Percentiles rank a stretch among this genome's conserved stretches.
Evolutionary conservation across 1,140 invertebrate genomes (phyloP).

Genomic region (Euwallacea fornicatus): DNA sequence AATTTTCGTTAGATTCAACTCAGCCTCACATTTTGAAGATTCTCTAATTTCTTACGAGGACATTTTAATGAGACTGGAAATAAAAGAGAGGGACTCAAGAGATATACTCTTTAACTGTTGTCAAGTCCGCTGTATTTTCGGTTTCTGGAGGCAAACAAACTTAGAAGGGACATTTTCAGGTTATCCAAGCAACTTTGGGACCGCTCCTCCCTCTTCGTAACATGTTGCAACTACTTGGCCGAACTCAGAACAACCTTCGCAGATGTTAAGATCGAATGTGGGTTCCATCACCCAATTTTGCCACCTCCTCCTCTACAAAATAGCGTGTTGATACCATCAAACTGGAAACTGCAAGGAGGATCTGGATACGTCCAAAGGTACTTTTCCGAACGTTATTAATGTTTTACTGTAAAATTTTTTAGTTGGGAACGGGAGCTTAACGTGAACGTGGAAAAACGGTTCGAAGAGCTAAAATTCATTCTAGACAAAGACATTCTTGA

Average conservation of each 20-base stretch:
- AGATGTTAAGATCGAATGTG: slow-evolving; percentile 35
- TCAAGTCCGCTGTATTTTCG: no score
- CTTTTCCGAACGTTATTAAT: neutral
- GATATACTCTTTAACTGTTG: no score
- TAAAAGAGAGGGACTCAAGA: no score
- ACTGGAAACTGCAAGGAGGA: slow-evolving; percentile 30
- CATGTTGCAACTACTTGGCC: slow-evolving; percentile 55
- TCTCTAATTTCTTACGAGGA: no score
- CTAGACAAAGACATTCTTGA: slow-evolving; percentile 42
- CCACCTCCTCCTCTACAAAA: slow-evolving; percentile 52
- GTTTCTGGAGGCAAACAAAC: no score
- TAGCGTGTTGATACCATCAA: slow-evolving; percentile 49
- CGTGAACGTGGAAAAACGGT: slow-evolving; percentile 21
- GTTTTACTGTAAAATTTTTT: neutral
- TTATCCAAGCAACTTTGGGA: slow-evolving; percentile 41
- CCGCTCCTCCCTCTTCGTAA: slow-evolving; percentile 50
- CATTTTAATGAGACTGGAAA: no score
- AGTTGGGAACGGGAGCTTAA: neutral
- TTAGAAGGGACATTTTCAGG: no score
- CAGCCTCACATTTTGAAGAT: no score
- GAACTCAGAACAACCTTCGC: slow-evolving; percentile 43
- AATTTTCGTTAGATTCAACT: no score
- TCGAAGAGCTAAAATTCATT: slow-evolving; percentile 42
- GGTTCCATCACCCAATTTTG: slow-evolving; percentile 41
- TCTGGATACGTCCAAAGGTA: slow-evolving; percentile 2